Percentiles rank a stretch among this genome's conserved stretches.
Conservation (phyloP, 2,797 vertebrate species). For the Craterocephalus amniculus region DNA sequence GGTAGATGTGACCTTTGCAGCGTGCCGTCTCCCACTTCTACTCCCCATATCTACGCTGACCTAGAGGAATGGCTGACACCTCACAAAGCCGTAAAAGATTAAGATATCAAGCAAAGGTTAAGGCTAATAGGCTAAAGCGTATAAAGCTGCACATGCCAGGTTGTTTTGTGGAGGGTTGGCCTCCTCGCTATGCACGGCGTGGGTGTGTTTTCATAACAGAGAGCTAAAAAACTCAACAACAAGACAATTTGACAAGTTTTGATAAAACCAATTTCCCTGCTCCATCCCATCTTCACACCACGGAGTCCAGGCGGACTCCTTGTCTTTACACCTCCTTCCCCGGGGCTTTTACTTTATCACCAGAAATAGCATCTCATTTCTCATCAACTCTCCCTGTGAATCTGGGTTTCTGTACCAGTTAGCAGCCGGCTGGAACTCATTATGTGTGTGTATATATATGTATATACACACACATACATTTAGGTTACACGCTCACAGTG, state of each 20-base stretch:
- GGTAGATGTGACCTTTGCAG: constrained; percentile 65
- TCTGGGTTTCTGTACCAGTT: constrained; percentile 23
- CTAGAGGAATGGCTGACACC: constrained; percentile 54
- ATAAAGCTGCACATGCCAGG: constrained; percentile 56
- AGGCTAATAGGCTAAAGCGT: constrained; percentile 67
- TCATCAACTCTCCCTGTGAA: constrained; percentile 37
- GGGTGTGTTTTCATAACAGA: constrained; percentile 36
- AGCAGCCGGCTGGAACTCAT: constrained; percentile 16
- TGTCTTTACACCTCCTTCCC: constrained; percentile 61
- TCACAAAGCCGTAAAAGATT: constrained; percentile 72
- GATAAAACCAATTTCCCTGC: not conserved
- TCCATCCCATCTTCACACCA: constrained; percentile 41
- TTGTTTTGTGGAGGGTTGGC: constrained; percentile 23
- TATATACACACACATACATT: no score
- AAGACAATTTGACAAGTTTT: not conserved
- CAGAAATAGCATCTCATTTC: constrained; percentile 77
- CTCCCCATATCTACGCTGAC: constrained; percentile 50
- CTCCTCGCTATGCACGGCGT: constrained; percentile 1
- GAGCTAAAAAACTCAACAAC: constrained; percentile 32
- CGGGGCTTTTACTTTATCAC: constrained; percentile 65
- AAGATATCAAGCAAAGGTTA: constrained; percentile 75
- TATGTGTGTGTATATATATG: no score
- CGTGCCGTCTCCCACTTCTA: constrained; percentile 52
- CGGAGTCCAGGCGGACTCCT: no score
- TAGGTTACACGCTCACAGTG: no score